Evolutionary conservation across 2,888 invertebrate genomes (phyloP).

Genomic region (Callimorpha dominula): DNA sequence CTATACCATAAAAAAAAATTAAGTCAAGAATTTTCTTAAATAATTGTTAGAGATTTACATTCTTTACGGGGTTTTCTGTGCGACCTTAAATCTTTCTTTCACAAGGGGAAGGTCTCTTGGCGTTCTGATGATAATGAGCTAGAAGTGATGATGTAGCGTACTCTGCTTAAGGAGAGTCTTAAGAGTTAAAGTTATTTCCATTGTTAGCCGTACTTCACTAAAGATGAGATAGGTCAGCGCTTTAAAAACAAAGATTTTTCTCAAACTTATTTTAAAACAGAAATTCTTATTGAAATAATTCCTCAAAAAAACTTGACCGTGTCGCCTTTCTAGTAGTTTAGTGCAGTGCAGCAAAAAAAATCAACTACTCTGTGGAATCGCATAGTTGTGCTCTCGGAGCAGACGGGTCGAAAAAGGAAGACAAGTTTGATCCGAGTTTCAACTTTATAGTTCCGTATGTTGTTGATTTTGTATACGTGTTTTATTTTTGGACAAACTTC

Average conservation of each 20-base stretch:
- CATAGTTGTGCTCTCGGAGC: constrained; percentile 50
- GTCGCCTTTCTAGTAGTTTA: constrained; percentile 25
- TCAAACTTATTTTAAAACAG: neutral
- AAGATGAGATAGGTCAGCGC: neutral
- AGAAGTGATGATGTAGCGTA: no score
- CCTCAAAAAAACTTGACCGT: constrained; percentile 29
- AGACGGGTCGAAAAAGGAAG: constrained; percentile 31
- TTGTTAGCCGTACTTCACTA: no score
- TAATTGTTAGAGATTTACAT: no score
- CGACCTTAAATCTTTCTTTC: no score
- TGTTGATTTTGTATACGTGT: constrained; percentile 16
- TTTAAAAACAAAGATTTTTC: neutral
- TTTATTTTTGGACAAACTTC: constrained; percentile 14
- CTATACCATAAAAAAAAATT: no score
- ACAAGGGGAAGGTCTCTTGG: no score
- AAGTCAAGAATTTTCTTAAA: no score
- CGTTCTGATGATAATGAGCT: no score
- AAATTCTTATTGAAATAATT: constrained; percentile 13
- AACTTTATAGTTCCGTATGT: constrained; percentile 28
- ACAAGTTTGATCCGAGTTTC: constrained; percentile 11
- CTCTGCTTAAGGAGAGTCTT: no score
- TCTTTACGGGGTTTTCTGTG: no score
- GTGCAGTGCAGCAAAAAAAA: constrained; percentile 32
- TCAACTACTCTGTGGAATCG: constrained; percentile 34
- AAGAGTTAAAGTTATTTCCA: no score